Evolutionary conservation across 2,113 vertebrate species (phyloP).

Genomic region (Ramphastos sulfuratus): DNA sequence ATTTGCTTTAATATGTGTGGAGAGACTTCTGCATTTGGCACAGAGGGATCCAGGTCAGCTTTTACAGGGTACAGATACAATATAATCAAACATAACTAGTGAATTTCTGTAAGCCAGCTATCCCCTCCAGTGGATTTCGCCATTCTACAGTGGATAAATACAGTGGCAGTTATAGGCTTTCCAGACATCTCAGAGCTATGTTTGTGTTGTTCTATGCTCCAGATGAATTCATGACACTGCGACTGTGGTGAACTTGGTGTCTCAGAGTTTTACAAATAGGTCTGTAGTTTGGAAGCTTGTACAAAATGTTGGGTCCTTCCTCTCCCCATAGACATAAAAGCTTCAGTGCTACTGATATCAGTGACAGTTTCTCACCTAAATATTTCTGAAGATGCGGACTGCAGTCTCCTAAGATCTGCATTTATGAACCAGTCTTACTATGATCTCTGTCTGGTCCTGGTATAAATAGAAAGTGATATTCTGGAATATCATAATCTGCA

Average conservation of each 20-base stretch:
- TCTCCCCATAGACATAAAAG: accelerated
- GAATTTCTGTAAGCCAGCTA: neutral
- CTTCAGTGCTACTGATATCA: neutral
- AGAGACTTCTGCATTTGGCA: neutral
- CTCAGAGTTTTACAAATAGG: neutral
- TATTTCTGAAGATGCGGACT: neutral
- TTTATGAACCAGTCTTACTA: too few relatives aligned
- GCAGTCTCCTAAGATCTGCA: neutral
- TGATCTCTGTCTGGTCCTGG: neutral
- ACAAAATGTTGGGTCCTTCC: neutral
- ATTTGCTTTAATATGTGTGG: neutral
- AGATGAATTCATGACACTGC: neutral
- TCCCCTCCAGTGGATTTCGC: neutral
- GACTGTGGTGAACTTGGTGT: neutral
- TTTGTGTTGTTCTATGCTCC: neutral
- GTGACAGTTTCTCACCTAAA: neutral
- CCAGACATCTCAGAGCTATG: too few relatives aligned
- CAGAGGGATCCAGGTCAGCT: neutral
- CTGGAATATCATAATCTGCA: neutral
- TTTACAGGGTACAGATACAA: neutral
- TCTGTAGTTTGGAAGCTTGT: neutral
- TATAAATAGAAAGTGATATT: neutral
- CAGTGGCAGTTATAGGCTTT: neutral
- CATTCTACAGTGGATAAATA: neutral
- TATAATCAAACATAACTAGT: neutral